Conservation (phyloP, 2,888 invertebrate species). For the Netelia fuscicornis region DNA sequence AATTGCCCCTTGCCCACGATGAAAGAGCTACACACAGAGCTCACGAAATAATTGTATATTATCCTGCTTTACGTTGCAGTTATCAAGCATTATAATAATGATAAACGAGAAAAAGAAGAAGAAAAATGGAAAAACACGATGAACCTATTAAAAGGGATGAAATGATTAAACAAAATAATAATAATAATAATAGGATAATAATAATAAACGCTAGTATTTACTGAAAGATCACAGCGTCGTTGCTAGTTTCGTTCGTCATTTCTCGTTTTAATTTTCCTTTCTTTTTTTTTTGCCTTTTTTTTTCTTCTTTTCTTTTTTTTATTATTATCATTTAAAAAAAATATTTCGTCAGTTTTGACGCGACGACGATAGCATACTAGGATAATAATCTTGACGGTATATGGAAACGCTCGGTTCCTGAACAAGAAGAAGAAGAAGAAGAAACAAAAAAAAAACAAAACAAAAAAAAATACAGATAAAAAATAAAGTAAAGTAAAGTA, state of each 20-base stretch:
- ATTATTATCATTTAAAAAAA: no score
- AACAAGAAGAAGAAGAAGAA: conserved; percentile 24
- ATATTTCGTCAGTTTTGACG: background rate
- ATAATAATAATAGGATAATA: conserved; percentile 61
- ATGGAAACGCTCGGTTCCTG: conserved; percentile 51
- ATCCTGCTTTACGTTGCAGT: conserved; percentile 80
- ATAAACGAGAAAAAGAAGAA: conserved; percentile 32
- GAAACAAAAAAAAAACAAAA: conserved; percentile 9
- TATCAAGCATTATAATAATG: conserved; percentile 75
- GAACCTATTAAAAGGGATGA: conserved; percentile 69
- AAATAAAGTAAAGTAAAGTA: conserved; percentile 10
- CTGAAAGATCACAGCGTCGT: conserved; percentile 73
- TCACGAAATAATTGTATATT: conserved; percentile 80
- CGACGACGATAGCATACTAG: conserved; percentile 58
- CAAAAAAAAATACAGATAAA: conserved; percentile 2
- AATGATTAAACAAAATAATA: conserved; percentile 60
- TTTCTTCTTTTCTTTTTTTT: conserved; percentile 34
- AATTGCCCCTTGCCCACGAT: conserved; percentile 39
- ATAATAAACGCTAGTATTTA: conserved; percentile 79
- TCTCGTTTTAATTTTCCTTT: conserved; percentile 18
- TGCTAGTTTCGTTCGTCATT: conserved; percentile 72
- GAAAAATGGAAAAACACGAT: conserved; percentile 47
- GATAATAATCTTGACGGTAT: conserved; percentile 54
- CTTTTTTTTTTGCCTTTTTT: conserved; percentile 61
- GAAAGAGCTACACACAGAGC: conserved; percentile 31